These are phyloP conservation scores for Sardinella longiceps DNA, from an alignment of 2,797 vertebrate genomes.

Conservation along the genomic window DNA sequence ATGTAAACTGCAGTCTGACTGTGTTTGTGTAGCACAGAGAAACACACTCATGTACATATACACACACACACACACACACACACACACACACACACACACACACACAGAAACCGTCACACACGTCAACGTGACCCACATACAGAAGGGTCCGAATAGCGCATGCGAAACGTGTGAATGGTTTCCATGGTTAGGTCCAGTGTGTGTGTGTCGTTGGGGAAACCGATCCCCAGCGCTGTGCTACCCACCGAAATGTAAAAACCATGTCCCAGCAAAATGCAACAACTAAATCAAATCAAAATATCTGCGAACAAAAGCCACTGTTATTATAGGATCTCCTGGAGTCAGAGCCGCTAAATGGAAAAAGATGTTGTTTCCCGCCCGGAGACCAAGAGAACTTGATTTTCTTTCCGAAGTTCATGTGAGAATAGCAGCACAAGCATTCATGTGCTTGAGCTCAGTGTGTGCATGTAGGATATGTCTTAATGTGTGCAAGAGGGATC, in stretches of 20 bases:
- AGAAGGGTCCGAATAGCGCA: neutral
- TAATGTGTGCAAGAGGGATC: neutral
- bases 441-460: neutral
- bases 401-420: neutral
- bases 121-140: neutral
- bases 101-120: neutral
- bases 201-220: neutral
- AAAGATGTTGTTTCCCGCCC: slow-evolving; percentile 3
- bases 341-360: neutral
- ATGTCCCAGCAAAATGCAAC: neutral
- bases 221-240: neutral
- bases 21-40: too few species aligned
- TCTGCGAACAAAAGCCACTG: neutral
- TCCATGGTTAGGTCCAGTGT: neutral
- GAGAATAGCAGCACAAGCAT: neutral
- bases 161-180: neutral
- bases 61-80: neutral
- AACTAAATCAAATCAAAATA: slow-evolving; percentile 10
- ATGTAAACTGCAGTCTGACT: slow-evolving; percentile 28
- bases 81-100: neutral
- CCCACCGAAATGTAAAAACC: neutral
- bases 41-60: slow-evolving; percentile 22
- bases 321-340: neutral
- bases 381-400: neutral
- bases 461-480: neutral